Base-by-base conservation (phyloP, 1,140 invertebrate species). In the Drosophila repleta region DNA sequence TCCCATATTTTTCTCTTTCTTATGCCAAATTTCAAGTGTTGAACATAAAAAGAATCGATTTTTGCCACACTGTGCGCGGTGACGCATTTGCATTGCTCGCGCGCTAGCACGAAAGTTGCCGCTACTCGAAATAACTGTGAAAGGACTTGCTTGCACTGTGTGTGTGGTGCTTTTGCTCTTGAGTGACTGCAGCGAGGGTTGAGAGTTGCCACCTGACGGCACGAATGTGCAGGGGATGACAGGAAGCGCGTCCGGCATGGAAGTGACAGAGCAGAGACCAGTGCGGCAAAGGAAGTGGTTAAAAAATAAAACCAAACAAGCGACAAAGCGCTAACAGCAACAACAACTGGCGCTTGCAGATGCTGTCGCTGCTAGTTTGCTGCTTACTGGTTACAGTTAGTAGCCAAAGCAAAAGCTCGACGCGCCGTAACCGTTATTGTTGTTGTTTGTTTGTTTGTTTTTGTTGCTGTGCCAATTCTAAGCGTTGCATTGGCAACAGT, bases 401-500 rank as follows among this genome's bases (percentile, higher is more conserved):
- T 61, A 26, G 35, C 66, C 73, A 71, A 72, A 68, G 49, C 55
- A 60, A 72, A 72, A 67, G 63, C 69, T 72, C 37, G 64, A 88
- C 82, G 78, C 80, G 71, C 70, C 82, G 83, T 85, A 87, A 87
- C 74, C 81, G 78, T 87, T 67, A 74, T 65, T 78, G 37, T 56
- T 80, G 62, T 62, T 55, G 62, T 51, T 51, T 60, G 61, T 52
- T 67, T 32, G 51, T 29, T 37, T 67, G 64, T 48, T 56, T 56
- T 74, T 74, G 73, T 65, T 88, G 79, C 58, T 88, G 83, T 88
- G 83, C 83, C 79, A 88, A 88, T 88, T 88, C 83, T 88, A 89
- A 88, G 69, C 79, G 79, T 74, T 88, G 84, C 81, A 85, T 85
- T 85, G 81, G 82, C 83, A 87, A 88, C 78, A 87, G 83, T 81